Base-by-base conservation (phyloP, 2,797 vertebrate genomes). In the Phoeniculus purpureus region DNA sequence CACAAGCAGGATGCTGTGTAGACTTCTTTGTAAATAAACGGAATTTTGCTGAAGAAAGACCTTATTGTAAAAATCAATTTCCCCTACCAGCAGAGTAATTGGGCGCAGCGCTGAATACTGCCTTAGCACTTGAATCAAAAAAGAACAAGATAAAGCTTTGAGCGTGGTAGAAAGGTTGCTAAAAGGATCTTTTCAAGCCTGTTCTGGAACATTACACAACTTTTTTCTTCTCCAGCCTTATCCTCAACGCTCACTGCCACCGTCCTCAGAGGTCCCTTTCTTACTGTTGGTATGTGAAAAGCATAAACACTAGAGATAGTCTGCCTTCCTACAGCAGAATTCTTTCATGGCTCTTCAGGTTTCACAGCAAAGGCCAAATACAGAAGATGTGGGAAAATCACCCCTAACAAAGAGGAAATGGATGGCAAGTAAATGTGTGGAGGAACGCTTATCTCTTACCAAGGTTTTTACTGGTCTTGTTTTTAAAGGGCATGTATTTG, bases 131-230 rank as follows among this genome's bases (percentile, higher is more conserved):
- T 17, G 61, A 56, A 22, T 83, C 25, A 60, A 62, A 91, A 85
- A 50, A 12, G 32, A 78, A 73, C 18, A 91, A 76, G 60, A 88
- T 79, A 92, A 92, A 87, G 55, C 73, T 85, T 66, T 95, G 18
- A 67, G 50, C 18, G 21, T 78, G 32, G 52, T 54, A 73, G 64
- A 72, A 89, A 64, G 47, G 32, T 87, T 87, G 45, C 71, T 81
- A 70, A 91, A 95, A 87, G 19, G 72, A 58, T 85, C 18, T 93
- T 87, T 94, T 87, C 62, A 93, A 78, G 51, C 23, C 48, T 68
- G 34, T 78, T 82, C 59, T 92, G 73, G 52, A 82, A 80, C 50
- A 62, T 66, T 72, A 59, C 55, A 87, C 32, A 92, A 77, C 43
- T 77, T 71, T 61, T 29, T 93, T 89, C 70, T 87, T 80, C 62